Evolutionary conservation across 2,797 vertebrate genomes (phyloP).

Genomic region (Diceros bicornis): DNA sequence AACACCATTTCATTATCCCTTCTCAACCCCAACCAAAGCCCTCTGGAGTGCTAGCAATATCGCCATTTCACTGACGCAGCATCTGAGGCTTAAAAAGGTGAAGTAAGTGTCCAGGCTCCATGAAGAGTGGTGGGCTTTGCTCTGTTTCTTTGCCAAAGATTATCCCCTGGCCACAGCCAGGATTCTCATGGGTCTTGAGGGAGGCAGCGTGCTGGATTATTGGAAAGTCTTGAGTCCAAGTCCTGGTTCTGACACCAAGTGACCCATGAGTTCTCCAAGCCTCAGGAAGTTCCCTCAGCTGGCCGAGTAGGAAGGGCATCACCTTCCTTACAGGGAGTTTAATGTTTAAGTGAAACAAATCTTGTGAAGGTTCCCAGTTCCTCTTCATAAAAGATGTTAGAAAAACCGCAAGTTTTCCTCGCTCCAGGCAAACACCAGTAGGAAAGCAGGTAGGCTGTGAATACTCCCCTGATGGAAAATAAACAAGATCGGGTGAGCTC

Average conservation of each 20-base stretch:
- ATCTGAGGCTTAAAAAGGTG: not conserved
- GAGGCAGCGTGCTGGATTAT: accelerated
- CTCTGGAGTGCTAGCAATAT: not conserved
- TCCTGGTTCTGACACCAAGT: not conserved
- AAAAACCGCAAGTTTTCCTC: not conserved
- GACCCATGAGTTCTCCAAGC: not conserved
- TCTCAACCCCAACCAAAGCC: not conserved
- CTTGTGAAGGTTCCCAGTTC: not conserved
- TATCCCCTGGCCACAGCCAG: not conserved
- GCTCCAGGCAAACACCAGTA: not conserved
- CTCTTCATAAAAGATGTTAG: not conserved
- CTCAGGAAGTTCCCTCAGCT: not conserved
- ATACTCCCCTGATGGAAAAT: not conserved
- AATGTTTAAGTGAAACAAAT: not conserved
- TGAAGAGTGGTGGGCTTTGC: not conserved
- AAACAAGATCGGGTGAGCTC: not conserved
- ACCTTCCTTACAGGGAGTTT: not conserved
- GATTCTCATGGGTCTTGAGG: not conserved
- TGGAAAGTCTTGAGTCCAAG: not conserved
- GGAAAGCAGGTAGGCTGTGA: not conserved
- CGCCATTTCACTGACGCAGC: not conserved
- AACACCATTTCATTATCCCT: not conserved
- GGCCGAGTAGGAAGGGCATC: accelerated
- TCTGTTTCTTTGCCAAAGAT: not conserved
- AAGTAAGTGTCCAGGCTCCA: not conserved